Evolutionary conservation across 2,888 invertebrate genomes (phyloP), one percentile per base, ranked within the genome.

Genomic region (Drosophila macrospina): DNA sequence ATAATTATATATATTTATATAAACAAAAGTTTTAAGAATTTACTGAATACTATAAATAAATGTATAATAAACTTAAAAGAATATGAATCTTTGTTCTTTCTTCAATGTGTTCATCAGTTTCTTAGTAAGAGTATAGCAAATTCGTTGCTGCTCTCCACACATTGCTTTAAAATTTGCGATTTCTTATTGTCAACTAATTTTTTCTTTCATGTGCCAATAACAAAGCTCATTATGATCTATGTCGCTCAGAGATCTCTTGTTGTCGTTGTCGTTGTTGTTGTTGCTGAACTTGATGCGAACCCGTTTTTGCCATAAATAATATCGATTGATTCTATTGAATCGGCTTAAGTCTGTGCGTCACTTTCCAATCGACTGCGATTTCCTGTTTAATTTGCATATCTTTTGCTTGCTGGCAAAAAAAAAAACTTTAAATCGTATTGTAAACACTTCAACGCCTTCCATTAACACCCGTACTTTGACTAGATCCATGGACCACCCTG

Each of bases 331-430:
- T 64, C 64, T 64, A 48, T 82, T 79, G 66, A 78, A 8, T 60
- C n/a, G 55, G 20, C 30, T 51, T 10, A 45, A 57, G 28, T 30
- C 69, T 51, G 68, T 66, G 48, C 63, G 50, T 47, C 45, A 86
- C 86, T 83, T 83, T 88, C 75, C 72, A 82, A 84, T 37, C 54
- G 47, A n/a, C 44, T 39, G 28, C 28, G 62, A 73, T 76, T 82
- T 86, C 82, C 86, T 73, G 74, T 74, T 83, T 44, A 39, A 83
- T 88, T 74, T 83, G 70, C 73, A 86, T 80, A 72, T 42, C 15
- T 24, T 8, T 20, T 26, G 10, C 20, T 47, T 30, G 57, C 30
- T 34, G 13, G 13, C 39, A 54, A 54, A n/a, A n/a, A n/a, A n/a
- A n/a, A n/a, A n/a, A 55, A 34, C 6, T 44, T 57, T 24, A 41